Evolutionary conservation across 2,797 vertebrate species (phyloP), one percentile per base, ranked within the genome.

Genomic region (Botia almorhae): DNA sequence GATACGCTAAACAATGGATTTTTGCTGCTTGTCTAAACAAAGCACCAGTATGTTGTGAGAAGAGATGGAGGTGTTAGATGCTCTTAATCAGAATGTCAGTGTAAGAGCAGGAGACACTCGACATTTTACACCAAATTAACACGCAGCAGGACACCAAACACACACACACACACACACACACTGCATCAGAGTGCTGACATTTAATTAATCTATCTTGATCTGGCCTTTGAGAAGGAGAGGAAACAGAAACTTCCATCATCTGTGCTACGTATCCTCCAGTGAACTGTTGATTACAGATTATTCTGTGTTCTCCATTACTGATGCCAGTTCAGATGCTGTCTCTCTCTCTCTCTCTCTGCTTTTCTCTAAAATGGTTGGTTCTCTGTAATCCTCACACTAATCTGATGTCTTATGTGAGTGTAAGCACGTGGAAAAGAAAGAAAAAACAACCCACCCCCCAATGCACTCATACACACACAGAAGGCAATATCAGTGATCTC

Each of bases 181-280:
- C 69, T 11, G 76, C 81, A 81, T 82, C 74, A 83, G 67, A 51
- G 74, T 56, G 67, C 33, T 85, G 81, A 81, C 84, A 85, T 85
- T 85, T 85, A 83, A 83, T 85, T 85, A 76, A 81, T 81, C 61
- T 33, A 63, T 74, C 74, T 67, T 12, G 68, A 81, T 83, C 70
- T 79, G 69, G 71, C 71, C 64, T 80, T 83, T 76, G 48, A 64
- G 61, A 67, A 58, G 33, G 68, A 63, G 69, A 51, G 67, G 76
- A 63, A 53, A 19, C 43, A 81, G 61, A 82, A n/a, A 74, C 72
- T 74, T 53, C 17, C 55, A 69, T 78, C 55, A 78, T 78, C 55
- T 74, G 63, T 64, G 56, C 43, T 48, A 17, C 69, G 51, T 78
- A 69, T 70, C 48, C 65, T 51, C 21, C 1, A 7, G 43, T 82